phyloP scores from a whole-genome alignment of 2,113 vertebrate species.

The Willisornis vidua region DNA sequence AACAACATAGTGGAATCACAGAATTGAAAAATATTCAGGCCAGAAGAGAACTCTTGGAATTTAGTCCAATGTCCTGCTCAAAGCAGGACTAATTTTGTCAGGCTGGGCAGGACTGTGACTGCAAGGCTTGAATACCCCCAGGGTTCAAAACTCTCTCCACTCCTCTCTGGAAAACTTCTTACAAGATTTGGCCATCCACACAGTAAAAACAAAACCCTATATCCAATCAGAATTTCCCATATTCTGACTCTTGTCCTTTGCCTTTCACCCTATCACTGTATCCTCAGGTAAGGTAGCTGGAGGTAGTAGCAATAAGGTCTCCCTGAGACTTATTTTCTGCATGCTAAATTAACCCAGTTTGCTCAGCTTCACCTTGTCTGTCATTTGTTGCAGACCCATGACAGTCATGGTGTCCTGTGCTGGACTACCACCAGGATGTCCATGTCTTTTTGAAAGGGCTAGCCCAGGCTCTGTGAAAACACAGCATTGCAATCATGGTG shows the following conservation, averaged over 20 bases:
- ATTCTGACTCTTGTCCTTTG: background rate
- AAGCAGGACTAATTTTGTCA: background rate
- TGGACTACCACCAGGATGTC: background rate
- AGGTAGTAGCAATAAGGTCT: background rate
- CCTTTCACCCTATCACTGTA: background rate
- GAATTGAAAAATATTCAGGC: background rate
- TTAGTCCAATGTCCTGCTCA: background rate
- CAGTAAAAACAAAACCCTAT: background rate
- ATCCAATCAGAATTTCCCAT: background rate
- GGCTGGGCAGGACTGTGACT: background rate
- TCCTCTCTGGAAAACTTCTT: background rate
- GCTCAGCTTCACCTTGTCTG: background rate
- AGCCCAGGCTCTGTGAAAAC: background rate
- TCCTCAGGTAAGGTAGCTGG: background rate
- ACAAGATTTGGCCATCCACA: background rate
- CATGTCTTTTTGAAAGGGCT: background rate
- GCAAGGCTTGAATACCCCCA: background rate
- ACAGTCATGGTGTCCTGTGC: no score
- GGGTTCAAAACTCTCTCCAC: accelerated
- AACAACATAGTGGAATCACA: background rate
- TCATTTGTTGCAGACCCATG: background rate
- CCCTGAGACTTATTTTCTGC: background rate
- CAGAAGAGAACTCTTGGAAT: background rate
- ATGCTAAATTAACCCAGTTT: background rate
- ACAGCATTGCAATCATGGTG: accelerated